These are phyloP conservation scores for Nebria brevicollis DNA, from an alignment of 2,888 invertebrate genomes.

Conservation along the genomic window DNA sequence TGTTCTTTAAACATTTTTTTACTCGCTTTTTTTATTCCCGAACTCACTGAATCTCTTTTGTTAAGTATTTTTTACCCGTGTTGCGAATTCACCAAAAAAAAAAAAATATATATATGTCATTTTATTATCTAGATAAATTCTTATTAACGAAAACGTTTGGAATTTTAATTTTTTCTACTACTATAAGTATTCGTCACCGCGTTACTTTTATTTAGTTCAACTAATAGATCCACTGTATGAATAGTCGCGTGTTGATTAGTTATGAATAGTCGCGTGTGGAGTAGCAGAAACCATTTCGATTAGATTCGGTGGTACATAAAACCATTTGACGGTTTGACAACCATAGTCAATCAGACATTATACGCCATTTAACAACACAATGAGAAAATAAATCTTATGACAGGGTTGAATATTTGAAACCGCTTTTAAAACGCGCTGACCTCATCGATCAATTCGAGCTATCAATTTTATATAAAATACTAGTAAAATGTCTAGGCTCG, in stretches of 20 bases:
- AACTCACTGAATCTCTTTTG: not conserved
- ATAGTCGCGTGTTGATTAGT: too few relatives aligned
- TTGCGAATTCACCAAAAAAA: not conserved
- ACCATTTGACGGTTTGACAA: slow-evolving; percentile 9
- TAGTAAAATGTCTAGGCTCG: too few relatives aligned
- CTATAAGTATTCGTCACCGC: too few relatives aligned
- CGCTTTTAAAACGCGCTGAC: too few relatives aligned
- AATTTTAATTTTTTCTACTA: too few relatives aligned
- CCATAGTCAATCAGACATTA: not conserved
- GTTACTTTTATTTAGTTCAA: too few relatives aligned
- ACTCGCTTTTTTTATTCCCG: not conserved
- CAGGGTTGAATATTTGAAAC: too few relatives aligned
- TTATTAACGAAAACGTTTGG: too few relatives aligned
- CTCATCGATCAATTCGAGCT: too few relatives aligned
- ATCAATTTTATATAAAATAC: too few relatives aligned
- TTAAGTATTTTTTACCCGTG: not conserved
- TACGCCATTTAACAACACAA: not conserved
- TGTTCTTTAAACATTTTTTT: not conserved
- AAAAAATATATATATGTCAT: not conserved
- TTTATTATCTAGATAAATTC: not conserved
- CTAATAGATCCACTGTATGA: too few relatives aligned
- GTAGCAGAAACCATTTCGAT: slow-evolving; percentile 1
- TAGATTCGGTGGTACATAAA: slow-evolving; percentile 14
- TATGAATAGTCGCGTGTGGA: not conserved
- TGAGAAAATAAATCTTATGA: too few relatives aligned